Evolutionary conservation across 2,797 vertebrate genomes (phyloP), one percentile per base, ranked within the genome.

Genomic region (Leptatherina wallacei): DNA sequence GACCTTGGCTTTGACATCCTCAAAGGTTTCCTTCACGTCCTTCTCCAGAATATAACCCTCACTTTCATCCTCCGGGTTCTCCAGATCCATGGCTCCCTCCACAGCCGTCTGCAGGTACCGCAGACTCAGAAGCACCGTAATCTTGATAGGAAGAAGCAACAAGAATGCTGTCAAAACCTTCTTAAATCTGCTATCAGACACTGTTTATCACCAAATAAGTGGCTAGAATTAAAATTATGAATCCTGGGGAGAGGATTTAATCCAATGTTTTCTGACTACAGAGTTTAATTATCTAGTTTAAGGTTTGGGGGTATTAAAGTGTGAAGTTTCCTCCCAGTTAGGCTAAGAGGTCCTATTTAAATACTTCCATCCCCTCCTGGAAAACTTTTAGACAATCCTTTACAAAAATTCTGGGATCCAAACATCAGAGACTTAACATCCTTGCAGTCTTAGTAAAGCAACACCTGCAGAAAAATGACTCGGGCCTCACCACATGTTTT

Each of bases 21-120:
- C 87, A 18, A 95, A 56, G 69, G 93, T 96, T 78, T 95, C 95
- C 80, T 93, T 95, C 75, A 96, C 76, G 22, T 93, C 91, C 64
- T 95, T 92, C 71, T 96, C 93, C 84, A 97, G 85, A 42, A 97
- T 87, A 74, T 94, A 97, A 40, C 96, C 96, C 73, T 95, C 95
- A 2, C 95, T 93, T 61, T 96, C 95, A 0, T 75, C 91, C 71
- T 93, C 93, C 3, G 90, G 87, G 65, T 96, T 74, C 65, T 96
- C 95, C 66, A 93, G 83, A 38, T 90, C 92, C 79, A 90, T 89
- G 18, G 95, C 93, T n/a, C 83, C 94, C 71, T 95, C 94, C 93
- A 96, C 94, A 0, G 96, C 93, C 0, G 95, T 97, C 80, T 96
- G 95, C 74, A 97, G 92, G 86, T 95, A 96, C 18, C 96, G 92